Percentiles rank a stretch among this genome's conserved stretches.
These are phyloP conservation scores for Bos javanicus DNA, from an alignment of 2,113 vertebrate genomes.

Conservation along the genomic window DNA sequence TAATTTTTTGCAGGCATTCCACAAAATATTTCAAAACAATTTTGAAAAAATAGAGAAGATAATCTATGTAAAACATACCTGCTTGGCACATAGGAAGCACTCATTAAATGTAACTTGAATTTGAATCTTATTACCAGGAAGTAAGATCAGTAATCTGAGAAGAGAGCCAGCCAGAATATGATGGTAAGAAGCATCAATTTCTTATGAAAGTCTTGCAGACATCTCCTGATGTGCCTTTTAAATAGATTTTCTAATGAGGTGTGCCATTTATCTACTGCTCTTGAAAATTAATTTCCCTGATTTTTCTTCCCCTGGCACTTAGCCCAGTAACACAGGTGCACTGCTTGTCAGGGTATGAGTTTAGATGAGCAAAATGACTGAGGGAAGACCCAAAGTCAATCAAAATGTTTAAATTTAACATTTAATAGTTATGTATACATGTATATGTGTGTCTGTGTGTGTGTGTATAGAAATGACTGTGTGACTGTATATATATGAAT, in stretches of 20 bases:
- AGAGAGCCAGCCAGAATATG: constrained; percentile 24
- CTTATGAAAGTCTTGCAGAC: constrained; percentile 63
- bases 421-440: not conserved
- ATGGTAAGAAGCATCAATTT: constrained; percentile 62
- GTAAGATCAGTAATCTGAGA: constrained; percentile 39
- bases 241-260: constrained; percentile 69
- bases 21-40: constrained; percentile 24
- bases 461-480: not conserved
- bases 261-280: constrained; percentile 65
- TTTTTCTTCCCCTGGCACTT: constrained; percentile 43
- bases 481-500: not conserved
- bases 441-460: not conserved
- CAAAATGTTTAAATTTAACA: constrained; percentile 30
- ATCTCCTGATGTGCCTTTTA: constrained; percentile 64
- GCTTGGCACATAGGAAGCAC: not conserved
- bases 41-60: not conserved
- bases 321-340: constrained; percentile 67
- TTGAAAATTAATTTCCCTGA: constrained; percentile 69
- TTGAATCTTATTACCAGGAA: constrained; percentile 52
- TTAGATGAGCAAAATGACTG: constrained; percentile 47
- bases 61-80: constrained; percentile 5
- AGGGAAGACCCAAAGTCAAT: constrained; percentile 29
- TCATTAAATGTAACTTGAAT: constrained; percentile 48
- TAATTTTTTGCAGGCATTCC: not conserved
- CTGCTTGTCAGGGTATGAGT: constrained; percentile 36